A percentile compares a stretch with the other conserved stretches of the same genome.
These are phyloP conservation scores for Drosophila sp. DNA, from an alignment of 1,140 invertebrate species.

Conservation along the genomic window DNA sequence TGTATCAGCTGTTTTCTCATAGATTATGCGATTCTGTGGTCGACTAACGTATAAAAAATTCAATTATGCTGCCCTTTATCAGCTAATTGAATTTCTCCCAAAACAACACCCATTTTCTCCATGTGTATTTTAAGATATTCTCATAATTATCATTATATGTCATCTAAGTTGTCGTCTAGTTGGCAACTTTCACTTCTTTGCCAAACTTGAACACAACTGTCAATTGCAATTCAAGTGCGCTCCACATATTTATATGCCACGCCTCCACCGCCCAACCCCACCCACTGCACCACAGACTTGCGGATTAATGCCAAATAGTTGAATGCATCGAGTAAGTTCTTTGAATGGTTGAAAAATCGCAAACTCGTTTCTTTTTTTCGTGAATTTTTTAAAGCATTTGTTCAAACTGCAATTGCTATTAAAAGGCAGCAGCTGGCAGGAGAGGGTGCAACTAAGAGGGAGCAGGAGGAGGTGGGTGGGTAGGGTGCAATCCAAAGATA, in stretches of 20 bases:
- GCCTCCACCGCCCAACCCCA: conserved; percentile 7
- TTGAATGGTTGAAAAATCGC: conserved; percentile 19
- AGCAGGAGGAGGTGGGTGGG: not conserved
- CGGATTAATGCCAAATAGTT: conserved; percentile 7
- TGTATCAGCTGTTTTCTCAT: too few species aligned
- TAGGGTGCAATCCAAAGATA: conserved; percentile 47
- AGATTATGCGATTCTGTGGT: too few species aligned
- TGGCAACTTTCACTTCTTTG: conserved; percentile 43
- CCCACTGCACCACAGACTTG: not conserved
- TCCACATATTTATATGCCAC: conserved; percentile 22
- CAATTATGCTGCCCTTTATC: not conserved
- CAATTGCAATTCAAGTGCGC: conserved; percentile 27
- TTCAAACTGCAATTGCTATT: conserved; percentile 32
- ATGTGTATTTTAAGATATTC: not conserved
- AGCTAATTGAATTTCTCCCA: not conserved
- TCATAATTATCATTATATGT: not conserved
- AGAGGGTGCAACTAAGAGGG: not conserved
- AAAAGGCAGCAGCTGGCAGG: not conserved
- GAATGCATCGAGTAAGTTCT: conserved; percentile 20
- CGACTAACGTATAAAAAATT: too few species aligned
- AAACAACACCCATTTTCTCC: not conserved
- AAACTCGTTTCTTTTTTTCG: conserved; percentile 51
- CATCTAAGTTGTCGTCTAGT: not conserved
- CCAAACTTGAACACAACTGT: conserved; percentile 24
- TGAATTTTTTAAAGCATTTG: conserved; percentile 21